A percentile compares a stretch with the other conserved stretches of the same genome.
Evolutionary conservation across 2,113 vertebrate species (phyloP).

Genomic region (Lamprotornis superbus): DNA sequence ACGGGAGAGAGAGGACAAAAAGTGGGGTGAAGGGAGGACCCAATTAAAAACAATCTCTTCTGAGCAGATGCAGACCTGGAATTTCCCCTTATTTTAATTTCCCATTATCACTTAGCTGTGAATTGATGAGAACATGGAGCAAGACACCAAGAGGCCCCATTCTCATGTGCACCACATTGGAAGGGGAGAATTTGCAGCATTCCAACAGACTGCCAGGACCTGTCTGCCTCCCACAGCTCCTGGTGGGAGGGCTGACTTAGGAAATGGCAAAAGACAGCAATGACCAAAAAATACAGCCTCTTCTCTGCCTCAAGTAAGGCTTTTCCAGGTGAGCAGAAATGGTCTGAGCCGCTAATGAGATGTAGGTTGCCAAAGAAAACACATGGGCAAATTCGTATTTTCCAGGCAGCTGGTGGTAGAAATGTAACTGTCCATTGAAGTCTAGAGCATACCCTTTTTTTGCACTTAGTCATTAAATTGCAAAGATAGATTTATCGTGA

Average conservation of each 20-base stretch:
- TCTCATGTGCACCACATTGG: fast-evolving
- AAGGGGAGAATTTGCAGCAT: not conserved
- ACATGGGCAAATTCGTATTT: slow-evolving; percentile 10
- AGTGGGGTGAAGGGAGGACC: not conserved
- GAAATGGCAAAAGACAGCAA: slow-evolving; percentile 8
- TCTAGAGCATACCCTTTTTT: not conserved
- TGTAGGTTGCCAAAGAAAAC: slow-evolving; percentile 37
- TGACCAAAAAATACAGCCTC: slow-evolving; percentile 20
- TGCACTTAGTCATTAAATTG: not conserved
- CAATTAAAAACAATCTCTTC: not conserved
- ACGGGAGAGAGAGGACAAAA: not conserved
- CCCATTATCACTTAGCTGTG: not conserved
- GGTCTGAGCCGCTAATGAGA: not conserved
- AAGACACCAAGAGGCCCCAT: not conserved
- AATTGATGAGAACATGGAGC: not conserved
- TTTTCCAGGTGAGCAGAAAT: slow-evolving; percentile 69
- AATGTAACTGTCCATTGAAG: not conserved
- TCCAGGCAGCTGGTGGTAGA: slow-evolving; percentile 34
- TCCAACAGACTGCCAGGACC: not conserved
- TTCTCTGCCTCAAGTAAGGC: slow-evolving; percentile 52
- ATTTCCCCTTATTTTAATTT: not conserved
- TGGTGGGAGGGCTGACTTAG: not conserved
- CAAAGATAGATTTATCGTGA: not conserved
- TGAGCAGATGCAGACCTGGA: not conserved
- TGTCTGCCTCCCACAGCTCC: not conserved